These are phyloP conservation scores for Callaeas wilsoni DNA, from an alignment of 2,113 vertebrate genomes.

Conservation along the genomic window DNA sequence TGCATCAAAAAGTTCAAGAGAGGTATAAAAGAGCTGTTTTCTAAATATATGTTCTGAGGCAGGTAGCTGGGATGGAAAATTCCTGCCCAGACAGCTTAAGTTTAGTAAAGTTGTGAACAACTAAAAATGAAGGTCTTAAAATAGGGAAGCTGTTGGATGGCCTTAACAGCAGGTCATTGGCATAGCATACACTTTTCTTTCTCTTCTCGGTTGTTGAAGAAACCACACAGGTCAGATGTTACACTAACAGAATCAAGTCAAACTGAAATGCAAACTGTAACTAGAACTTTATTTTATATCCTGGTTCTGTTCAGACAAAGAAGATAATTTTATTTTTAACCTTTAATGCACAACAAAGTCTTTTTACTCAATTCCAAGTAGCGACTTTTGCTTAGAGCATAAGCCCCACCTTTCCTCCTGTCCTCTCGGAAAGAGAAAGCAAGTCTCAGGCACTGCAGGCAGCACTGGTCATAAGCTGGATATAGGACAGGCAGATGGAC, in stretches of 20 bases:
- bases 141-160: neutral
- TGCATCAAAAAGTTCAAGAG: neutral
- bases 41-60: neutral
- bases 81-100: neutral
- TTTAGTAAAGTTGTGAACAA: neutral
- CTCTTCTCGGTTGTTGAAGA: neutral
- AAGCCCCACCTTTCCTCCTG: neutral
- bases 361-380: neutral
- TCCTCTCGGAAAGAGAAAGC: neutral
- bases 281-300: conserved; percentile 1
- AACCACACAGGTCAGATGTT: neutral
- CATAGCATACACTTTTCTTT: neutral
- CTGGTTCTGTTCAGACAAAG: neutral
- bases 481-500: neutral
- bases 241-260: neutral
- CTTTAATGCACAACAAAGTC: neutral
- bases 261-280: neutral
- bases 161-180: neutral
- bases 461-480: neutral
- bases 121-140: neutral
- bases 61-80: neutral
- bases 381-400: neutral
- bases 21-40: neutral
- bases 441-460: neutral
- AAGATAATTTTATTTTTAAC: neutral